Percentiles rank a stretch among this genome's conserved stretches.
phyloP scores from a whole-genome alignment of 1,140 invertebrate species.

The Nasonia giraulti region DNA sequence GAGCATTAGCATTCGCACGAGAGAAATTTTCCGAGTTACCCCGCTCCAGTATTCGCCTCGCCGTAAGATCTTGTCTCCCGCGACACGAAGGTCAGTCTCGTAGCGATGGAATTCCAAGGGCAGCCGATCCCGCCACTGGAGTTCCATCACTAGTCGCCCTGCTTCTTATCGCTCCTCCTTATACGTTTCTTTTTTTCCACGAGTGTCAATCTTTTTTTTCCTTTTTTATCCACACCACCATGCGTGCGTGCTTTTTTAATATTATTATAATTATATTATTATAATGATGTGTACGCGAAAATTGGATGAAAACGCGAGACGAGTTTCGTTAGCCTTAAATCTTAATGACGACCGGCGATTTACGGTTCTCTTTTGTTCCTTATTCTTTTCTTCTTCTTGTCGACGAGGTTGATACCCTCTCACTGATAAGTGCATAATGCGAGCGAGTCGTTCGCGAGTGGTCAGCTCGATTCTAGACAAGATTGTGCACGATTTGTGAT shows the following conservation, averaged over 20 bases:
- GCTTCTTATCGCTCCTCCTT: slow-evolving; percentile 1
- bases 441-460: neutral
- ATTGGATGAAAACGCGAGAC: slow-evolving; percentile 9
- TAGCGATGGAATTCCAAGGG: slow-evolving; percentile 35
- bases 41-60: neutral
- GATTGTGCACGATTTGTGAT: neutral
- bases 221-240: neutral
- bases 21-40: neutral
- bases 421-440: neutral
- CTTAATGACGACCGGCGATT: neutral
- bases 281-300: neutral
- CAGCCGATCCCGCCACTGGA: neutral
- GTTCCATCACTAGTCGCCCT: slow-evolving; percentile 31
- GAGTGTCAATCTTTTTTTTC: neutral
- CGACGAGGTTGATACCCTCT: too few species aligned
- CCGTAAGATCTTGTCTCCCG: slow-evolving; percentile 36
- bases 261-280: neutral
- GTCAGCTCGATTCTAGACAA: neutral
- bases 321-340: slow-evolving; percentile 5
- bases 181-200: neutral
- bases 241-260: too few species aligned
- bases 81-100: neutral
- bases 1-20: neutral
- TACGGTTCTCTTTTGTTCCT: neutral
- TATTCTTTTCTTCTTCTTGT: neutral